Evolutionary conservation across 2,888 invertebrate species (phyloP), one percentile per base, ranked within the genome.

Genomic region (Sinodicranocentrus sp.): DNA sequence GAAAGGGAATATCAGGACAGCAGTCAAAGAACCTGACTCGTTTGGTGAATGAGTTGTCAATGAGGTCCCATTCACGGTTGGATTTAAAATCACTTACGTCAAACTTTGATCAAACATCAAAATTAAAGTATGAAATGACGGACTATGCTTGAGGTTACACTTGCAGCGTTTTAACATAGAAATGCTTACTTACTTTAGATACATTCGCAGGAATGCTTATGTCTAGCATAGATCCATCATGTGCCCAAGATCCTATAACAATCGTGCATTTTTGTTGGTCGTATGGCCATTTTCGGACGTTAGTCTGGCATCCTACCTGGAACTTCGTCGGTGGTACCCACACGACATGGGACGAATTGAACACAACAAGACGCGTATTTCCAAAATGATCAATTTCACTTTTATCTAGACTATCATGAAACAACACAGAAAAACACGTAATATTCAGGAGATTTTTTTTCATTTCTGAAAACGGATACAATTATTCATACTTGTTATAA

Each of bases 171-270:
- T n/a, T n/a, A n/a, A n/a, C n/a, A n/a, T n/a, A n/a, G n/a, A n/a
- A n/a, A n/a, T n/a, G n/a, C n/a, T n/a, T n/a, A n/a, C n/a, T n/a
- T n/a, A n/a, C n/a, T n/a, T n/a, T n/a, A n/a, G n/a, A n/a, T n/a
- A n/a, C n/a, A n/a, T 85, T 85, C 15, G 52, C 19, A 21, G 83
- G 85, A 26, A 73, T 39, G 13, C 19, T 33, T 6, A 85, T 78
- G 44, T 83, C 73, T 48, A 85, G 3, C 63, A 57, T 68, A 3
- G 68, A 44, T 0, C 85, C 85, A 39, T 83, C 85, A 26, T 85
- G 93, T 0, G 94, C 93, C 93, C 95, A 94, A 0, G 96, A 95
- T 0, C 95, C 95, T 84, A 96, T 93, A 89, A 92, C 92, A 84
- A 96, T 91, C 44, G 90, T 89, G 88, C 95, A 95, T 0, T 89